Evolutionary conservation across 2,113 vertebrate species (phyloP).

Genomic region (Sylvietta virens): DNA sequence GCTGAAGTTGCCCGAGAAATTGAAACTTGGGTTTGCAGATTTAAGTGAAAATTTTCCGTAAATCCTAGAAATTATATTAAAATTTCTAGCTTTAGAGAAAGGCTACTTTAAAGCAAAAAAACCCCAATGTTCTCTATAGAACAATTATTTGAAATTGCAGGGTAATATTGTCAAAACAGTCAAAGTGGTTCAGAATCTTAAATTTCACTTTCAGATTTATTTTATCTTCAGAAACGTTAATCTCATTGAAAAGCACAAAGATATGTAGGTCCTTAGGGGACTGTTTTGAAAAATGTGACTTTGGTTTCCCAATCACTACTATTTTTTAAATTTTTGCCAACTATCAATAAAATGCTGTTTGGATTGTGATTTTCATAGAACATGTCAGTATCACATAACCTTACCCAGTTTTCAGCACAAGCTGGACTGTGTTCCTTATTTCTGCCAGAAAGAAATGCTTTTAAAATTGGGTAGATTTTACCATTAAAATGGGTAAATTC

Average conservation of each 20-base stretch:
- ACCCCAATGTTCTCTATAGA: neutral
- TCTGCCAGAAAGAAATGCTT: neutral
- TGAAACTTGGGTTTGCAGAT: neutral
- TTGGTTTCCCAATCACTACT: neutral
- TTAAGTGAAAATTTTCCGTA: neutral
- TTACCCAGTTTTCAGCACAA: neutral
- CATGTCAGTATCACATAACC: neutral
- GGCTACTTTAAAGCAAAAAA: neutral
- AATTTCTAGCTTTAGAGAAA: neutral
- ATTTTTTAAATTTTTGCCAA: neutral
- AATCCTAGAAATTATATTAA: neutral
- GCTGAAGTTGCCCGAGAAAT: slow-evolving; percentile 4
- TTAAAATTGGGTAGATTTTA: neutral
- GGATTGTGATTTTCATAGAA: neutral
- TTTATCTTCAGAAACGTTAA: neutral
- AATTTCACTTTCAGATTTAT: neutral
- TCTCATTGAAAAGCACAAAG: neutral
- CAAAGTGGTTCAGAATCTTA: neutral
- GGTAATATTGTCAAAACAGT: neutral
- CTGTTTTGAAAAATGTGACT: neutral
- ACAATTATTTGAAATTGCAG: neutral
- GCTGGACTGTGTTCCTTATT: neutral
- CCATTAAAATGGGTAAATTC: neutral
- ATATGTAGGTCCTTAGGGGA: neutral
- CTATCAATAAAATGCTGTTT: neutral